phyloP scores from a whole-genome alignment of 2,797 vertebrate species.

The Momotus momota region DNA sequence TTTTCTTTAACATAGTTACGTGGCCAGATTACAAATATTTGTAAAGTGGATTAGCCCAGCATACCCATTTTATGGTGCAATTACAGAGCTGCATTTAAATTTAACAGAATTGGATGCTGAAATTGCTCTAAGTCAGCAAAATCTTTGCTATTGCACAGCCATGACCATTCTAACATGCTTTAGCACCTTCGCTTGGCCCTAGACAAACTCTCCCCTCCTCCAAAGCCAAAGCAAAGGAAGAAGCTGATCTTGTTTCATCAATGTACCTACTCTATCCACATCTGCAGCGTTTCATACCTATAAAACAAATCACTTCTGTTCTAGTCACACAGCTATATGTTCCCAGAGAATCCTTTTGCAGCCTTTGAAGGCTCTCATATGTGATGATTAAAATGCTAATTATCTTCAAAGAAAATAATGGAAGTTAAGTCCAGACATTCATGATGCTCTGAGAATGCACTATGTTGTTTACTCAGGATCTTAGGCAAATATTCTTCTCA shows the following conservation, averaged over 20 bases:
- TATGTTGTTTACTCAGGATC: neutral
- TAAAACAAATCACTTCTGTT: neutral
- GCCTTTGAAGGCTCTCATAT: neutral
- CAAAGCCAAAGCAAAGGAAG: neutral
- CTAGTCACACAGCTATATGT: accelerated
- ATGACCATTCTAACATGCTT: neutral
- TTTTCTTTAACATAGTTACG: neutral
- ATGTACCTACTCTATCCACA: neutral
- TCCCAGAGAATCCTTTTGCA: neutral
- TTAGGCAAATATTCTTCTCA: neutral
- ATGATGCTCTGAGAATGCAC: neutral
- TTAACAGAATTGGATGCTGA: neutral
- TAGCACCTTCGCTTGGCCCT: neutral
- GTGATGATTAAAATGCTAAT: neutral
- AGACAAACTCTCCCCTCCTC: neutral
- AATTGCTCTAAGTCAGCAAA: neutral
- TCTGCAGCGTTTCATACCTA: neutral
- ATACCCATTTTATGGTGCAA: neutral
- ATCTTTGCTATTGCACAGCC: neutral
- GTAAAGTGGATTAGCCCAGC: neutral
- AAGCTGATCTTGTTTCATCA: neutral
- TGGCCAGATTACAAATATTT: neutral
- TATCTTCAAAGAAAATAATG: neutral
- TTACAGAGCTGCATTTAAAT: neutral
- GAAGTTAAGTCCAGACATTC: neutral